phyloP scores from a whole-genome alignment of 2,113 vertebrate species.

The Psammodynastes pulverulentus region DNA sequence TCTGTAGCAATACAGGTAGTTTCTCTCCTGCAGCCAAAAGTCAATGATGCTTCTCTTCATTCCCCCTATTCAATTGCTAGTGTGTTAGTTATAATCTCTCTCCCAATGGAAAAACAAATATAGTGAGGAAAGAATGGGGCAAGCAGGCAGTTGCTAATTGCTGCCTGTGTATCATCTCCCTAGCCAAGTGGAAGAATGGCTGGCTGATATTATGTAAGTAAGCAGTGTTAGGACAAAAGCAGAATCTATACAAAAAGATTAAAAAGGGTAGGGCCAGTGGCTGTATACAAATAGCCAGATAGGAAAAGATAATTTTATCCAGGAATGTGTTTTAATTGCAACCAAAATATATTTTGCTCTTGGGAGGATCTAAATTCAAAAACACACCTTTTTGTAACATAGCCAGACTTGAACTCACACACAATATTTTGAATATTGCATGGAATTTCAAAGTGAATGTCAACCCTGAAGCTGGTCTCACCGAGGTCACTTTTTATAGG shows the following conservation, averaged over 20 bases:
- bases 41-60: neutral
- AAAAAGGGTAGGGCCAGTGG: neutral
- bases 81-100: neutral
- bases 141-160: neutral
- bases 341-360: neutral
- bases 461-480: too few relatives aligned
- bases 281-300: neutral
- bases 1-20: neutral
- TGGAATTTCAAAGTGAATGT: neutral
- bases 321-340: neutral
- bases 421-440: neutral
- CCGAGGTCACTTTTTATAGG: too few relatives aligned
- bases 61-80: neutral
- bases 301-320: neutral
- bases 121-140: neutral
- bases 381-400: neutral
- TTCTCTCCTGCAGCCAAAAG: neutral
- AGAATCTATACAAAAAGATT: neutral
- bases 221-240: neutral
- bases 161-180: neutral
- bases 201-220: neutral
- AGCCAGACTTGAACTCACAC: neutral
- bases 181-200: neutral
- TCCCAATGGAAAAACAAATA: neutral
- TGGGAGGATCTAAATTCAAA: neutral